A percentile compares a stretch with the other conserved stretches of the same genome.
Conservation (phyloP, 2,113 vertebrate species). For the Cebus imitator region DNA sequence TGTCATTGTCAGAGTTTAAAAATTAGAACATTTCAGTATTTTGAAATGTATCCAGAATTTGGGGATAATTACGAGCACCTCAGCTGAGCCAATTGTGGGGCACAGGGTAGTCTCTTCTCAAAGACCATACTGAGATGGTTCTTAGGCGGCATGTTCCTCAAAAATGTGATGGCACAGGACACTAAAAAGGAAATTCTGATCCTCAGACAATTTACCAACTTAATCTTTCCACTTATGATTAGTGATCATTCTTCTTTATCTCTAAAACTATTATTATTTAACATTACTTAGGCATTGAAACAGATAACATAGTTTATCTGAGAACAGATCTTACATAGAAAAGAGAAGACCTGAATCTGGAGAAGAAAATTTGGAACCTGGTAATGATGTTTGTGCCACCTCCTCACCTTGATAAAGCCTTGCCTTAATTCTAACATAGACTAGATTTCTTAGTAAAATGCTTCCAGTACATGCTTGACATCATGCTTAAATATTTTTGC, state of each 20-base stretch:
- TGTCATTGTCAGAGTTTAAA: background rate
- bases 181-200: background rate
- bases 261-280: background rate
- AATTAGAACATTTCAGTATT: background rate
- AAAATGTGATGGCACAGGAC: background rate
- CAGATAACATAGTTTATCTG: background rate
- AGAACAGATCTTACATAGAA: background rate
- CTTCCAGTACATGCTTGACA: background rate
- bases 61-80: background rate
- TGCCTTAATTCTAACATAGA: background rate
- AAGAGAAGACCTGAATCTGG: background rate
- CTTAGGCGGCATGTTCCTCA: background rate
- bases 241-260: background rate
- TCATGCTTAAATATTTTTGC: background rate
- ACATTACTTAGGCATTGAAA: background rate
- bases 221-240: background rate
- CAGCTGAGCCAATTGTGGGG: background rate
- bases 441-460: background rate
- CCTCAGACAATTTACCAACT: background rate
- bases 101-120: background rate
- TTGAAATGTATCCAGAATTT: background rate
- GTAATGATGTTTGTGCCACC: background rate
- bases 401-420: background rate
- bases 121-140: background rate
- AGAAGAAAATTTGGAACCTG: background rate